Evolutionary conservation across 2,113 vertebrate genomes (phyloP).

Genomic region (Myocastor coypus): DNA sequence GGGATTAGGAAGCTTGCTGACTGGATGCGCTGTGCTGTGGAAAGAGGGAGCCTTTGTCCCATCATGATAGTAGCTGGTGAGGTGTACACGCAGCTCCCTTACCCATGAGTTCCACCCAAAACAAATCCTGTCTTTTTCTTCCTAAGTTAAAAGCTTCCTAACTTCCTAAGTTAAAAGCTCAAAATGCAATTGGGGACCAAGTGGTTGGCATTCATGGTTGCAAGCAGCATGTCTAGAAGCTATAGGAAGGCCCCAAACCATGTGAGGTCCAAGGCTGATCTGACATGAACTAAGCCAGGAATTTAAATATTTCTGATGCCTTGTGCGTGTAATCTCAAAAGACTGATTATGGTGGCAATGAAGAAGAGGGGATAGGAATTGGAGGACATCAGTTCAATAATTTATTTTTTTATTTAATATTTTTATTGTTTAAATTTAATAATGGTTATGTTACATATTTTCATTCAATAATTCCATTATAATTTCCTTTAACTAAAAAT

Average conservation of each 20-base stretch:
- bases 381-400: neutral
- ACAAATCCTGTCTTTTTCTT: neutral
- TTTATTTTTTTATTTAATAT: too few relatives aligned
- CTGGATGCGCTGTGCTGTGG: neutral
- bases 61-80: neutral
- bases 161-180: neutral
- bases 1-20: neutral
- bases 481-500: neutral
- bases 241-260: neutral
- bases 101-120: neutral
- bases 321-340: neutral
- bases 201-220: neutral
- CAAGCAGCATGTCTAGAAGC: neutral
- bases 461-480: neutral
- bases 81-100: too few relatives aligned
- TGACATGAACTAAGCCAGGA: neutral
- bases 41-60: neutral
- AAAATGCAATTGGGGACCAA: neutral
- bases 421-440: too few relatives aligned
- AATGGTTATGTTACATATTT: too few relatives aligned
- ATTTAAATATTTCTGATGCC: neutral
- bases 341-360: neutral
- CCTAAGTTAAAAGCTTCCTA: neutral
- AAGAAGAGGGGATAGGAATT: rapidly evolving
- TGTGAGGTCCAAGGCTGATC: neutral